Evolutionary conservation across 2,888 invertebrate genomes (phyloP), one percentile per base, ranked within the genome.

Genomic region (Barypeithes pellucidus): DNA sequence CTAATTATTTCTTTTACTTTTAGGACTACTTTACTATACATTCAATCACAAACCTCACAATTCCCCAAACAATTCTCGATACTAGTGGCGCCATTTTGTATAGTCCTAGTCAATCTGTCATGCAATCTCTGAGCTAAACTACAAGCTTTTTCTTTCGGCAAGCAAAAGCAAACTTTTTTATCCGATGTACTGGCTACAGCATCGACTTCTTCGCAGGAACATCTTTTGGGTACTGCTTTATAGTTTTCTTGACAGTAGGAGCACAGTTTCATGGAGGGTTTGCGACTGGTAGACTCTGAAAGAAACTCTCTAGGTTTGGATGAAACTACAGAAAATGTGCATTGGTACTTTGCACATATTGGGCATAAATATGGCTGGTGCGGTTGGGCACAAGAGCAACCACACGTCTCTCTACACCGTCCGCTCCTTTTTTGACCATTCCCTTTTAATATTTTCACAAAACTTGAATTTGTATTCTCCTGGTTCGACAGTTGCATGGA

Each of bases 341-440:
- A 73, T 24, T 78, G 77, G 52, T 80, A 80, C 63, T 76, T 75
- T 14, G 76, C 71, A 61, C 80, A 80, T 39, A 77, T 70, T 11
- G 76, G 75, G 45, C 80, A 80, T 4, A 67, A 39, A 18, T 20
- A 66, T 1, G 74, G 61, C 20, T 72, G 50, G 41, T 76, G 77
- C 2, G 45, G 47, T 39, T 60, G 65, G 18, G 67, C 57, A 47
- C 54, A 66, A 20, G 39, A 36, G 33, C 75, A 68, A 24, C 29
- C 16, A 54, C 41, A 50, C 7, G 3, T 39, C 22, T 22, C 36
- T n/a, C 12, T 12, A 9, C 3, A 11, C 22, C 39, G 57, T 63
- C 63, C 59, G 12, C 24, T 43, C n/a, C 14, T 36, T 66, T 11
- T 52, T 29, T 39, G 60, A 39, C 12, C 33, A 41, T 41, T 60